These are phyloP conservation scores for Nettapus auritus DNA, from an alignment of 2,113 vertebrate genomes.

Conservation along the genomic window DNA sequence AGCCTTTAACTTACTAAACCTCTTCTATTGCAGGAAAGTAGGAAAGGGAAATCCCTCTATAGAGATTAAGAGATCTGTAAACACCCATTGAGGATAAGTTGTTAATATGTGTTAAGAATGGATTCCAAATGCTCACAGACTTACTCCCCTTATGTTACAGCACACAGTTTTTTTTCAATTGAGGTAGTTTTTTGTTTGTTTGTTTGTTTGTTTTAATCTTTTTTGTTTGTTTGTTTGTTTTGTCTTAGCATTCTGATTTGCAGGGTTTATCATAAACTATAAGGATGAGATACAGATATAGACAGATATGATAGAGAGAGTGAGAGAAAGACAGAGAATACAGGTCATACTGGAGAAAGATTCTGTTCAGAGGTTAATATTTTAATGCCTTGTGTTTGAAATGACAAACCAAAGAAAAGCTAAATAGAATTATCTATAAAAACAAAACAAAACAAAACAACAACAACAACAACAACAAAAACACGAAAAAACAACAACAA, in stretches of 20 bases:
- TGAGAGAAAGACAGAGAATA: not conserved
- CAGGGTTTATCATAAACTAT: not conserved
- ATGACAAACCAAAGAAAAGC: not conserved
- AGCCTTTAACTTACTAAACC: not conserved
- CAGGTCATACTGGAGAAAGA: not conserved
- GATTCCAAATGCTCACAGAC: not conserved
- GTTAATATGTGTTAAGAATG: not conserved
- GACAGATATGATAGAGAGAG: not conserved
- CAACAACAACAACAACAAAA: not conserved
- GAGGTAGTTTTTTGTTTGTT: not conserved
- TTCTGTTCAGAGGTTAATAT: not conserved
- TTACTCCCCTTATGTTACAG: not conserved
- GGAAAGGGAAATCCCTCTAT: not conserved
- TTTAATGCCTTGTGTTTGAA: not conserved
- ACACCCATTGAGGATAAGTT: not conserved
- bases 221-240: not conserved
- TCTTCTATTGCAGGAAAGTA: not conserved
- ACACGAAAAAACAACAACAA: not conserved
- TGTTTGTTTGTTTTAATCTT: not conserved
- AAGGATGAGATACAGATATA: not conserved
- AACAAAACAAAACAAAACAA: not conserved
- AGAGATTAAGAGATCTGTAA: slow-evolving; percentile 11
- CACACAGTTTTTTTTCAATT: not conserved
- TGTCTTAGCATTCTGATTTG: not conserved
- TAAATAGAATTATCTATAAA: not conserved